Evolutionary conservation across 2,888 invertebrate species (phyloP).

Genomic region (Sinotaia quadrata): DNA sequence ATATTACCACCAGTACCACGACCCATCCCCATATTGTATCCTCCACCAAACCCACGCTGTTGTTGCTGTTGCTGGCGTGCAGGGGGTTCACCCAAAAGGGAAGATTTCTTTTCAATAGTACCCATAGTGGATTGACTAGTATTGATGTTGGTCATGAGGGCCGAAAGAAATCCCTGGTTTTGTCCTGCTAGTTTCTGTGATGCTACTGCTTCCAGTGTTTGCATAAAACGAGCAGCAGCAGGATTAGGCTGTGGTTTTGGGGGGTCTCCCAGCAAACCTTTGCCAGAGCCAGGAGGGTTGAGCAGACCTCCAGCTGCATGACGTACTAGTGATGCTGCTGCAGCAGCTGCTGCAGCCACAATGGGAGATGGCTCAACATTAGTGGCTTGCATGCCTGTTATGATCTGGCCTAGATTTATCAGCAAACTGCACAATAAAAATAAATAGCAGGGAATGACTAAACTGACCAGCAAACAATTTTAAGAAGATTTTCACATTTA

Average conservation of each 20-base stretch:
- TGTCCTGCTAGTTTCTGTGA: constrained; percentile 34
- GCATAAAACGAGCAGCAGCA: constrained; percentile 44
- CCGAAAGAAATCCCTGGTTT: constrained; percentile 22
- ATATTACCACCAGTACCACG: constrained; percentile 2
- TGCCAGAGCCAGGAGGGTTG: constrained; percentile 29
- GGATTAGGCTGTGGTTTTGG: constrained; percentile 36
- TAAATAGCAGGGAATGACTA: no score
- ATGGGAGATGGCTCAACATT: background rate
- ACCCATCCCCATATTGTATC: constrained; percentile 26
- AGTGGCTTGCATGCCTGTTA: constrained; percentile 45
- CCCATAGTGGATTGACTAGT: constrained; percentile 9
- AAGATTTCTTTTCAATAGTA: constrained; percentile 20
- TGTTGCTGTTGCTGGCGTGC: constrained; percentile 3
- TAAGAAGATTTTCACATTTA: no score
- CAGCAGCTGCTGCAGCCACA: constrained; percentile 7
- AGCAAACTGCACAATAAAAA: constrained; percentile 41
- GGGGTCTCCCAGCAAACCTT: constrained; percentile 33
- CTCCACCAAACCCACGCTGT: constrained; percentile 8
- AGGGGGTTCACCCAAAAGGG: constrained; percentile 37
- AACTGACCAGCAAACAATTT: no score
- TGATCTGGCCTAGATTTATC: constrained; percentile 56
- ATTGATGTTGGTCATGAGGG: constrained; percentile 26
- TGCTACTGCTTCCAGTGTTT: constrained; percentile 41
- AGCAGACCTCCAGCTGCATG: constrained; percentile 18
- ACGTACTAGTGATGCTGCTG: constrained; percentile 15